These are phyloP conservation scores for Electrona antarctica DNA, from an alignment of 2,113 vertebrate genomes.

Conservation along the genomic window DNA sequence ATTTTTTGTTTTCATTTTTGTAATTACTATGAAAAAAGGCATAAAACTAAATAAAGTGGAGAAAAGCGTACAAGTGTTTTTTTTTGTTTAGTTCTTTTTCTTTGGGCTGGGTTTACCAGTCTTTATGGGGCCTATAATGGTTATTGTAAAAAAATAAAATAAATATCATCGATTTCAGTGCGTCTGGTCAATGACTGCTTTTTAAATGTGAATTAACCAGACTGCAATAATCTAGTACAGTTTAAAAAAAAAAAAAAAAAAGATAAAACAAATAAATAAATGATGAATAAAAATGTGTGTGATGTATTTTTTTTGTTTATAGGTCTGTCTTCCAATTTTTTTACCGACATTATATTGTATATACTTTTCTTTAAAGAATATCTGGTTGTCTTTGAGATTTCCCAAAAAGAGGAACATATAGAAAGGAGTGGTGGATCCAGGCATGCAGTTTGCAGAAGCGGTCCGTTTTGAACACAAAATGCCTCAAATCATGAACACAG, in stretches of 20 bases:
- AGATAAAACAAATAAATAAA: slow-evolving; percentile 80
- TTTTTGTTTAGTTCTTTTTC: slow-evolving; percentile 80
- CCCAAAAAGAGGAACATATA: too few species aligned
- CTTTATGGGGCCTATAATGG: slow-evolving; percentile 89
- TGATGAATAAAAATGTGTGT: slow-evolving; percentile 87
- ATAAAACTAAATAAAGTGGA: slow-evolving; percentile 77
- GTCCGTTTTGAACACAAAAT: too few species aligned
- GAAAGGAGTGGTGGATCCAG: too few species aligned
- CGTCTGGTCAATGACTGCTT: slow-evolving; percentile 97
- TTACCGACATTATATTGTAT: too few species aligned
- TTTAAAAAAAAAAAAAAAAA: slow-evolving; percentile 80
- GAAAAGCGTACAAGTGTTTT: slow-evolving; percentile 75
- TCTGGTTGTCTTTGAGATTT: too few species aligned
- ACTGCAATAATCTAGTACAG: slow-evolving; percentile 97
- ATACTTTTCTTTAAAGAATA: too few species aligned
- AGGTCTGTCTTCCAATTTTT: too few species aligned
- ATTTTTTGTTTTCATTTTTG: slow-evolving; percentile 80
- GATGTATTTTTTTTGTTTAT: slow-evolving; percentile 61
- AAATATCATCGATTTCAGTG: slow-evolving; percentile 95
- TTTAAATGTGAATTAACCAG: slow-evolving; percentile 99
- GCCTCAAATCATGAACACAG: too few species aligned
- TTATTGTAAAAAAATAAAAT: slow-evolving; percentile 96
- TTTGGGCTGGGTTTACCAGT: slow-evolving; percentile 94
- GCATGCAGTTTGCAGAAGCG: too few species aligned
- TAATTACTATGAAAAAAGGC: slow-evolving; percentile 90